These are phyloP conservation scores for Petrolisthes manimaculis DNA, from an alignment of 2,888 invertebrate species.

Conservation along the genomic window DNA sequence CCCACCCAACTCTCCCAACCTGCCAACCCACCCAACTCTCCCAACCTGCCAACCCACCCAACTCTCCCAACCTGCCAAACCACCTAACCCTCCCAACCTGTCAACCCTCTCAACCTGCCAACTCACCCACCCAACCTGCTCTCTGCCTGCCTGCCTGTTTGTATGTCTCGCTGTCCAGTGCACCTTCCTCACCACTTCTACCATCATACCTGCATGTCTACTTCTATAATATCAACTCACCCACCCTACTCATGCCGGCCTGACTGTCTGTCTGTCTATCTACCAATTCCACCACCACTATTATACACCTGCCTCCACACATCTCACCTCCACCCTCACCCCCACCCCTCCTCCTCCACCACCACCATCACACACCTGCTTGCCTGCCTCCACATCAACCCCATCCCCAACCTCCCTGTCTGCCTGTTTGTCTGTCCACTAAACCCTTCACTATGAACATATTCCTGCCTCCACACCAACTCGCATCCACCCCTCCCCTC, in stretches of 20 bases:
- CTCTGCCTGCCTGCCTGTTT: not conserved
- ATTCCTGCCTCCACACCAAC: not conserved
- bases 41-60: too few species aligned
- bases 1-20: too few species aligned
- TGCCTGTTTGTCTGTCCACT: not conserved
- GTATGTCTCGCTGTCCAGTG: not conserved
- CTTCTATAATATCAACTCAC: not conserved
- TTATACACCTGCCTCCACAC: not conserved
- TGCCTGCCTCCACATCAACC: not conserved
- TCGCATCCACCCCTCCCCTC: not conserved
- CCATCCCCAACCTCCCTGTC: not conserved
- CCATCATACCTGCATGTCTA: too few species aligned
- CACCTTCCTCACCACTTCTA: not conserved
- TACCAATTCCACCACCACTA: not conserved
- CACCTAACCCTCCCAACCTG: not conserved
- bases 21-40: too few species aligned
- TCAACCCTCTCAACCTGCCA: not conserved
- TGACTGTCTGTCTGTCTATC: too few species aligned
- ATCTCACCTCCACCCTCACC: not conserved
- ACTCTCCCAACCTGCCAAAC: too few species aligned
- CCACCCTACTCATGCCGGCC: not conserved
- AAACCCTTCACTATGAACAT: not conserved
- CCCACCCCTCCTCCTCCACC: not conserved
- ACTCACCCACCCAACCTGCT: not conserved
- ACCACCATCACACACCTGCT: not conserved